Evolutionary conservation across 2,888 invertebrate species (phyloP).

Genomic region (Orchestes rusci): DNA sequence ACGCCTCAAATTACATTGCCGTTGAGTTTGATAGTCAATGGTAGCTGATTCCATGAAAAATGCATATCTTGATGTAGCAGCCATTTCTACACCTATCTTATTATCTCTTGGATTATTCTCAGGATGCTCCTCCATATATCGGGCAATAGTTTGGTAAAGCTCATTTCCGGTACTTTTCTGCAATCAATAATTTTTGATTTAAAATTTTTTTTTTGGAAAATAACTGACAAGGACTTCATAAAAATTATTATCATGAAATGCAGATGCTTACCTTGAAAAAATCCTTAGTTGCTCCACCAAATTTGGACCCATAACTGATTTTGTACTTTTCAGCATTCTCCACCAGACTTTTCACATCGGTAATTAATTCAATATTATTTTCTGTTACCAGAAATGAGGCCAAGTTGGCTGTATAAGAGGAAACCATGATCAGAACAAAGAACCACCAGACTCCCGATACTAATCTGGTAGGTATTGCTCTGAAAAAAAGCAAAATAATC

Average conservation of each 20-base stretch:
- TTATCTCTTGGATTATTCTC: constrained; percentile 38
- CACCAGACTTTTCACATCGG: constrained; percentile 76
- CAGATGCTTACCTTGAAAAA: constrained; percentile 74
- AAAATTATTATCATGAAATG: no score
- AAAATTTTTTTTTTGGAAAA: no score
- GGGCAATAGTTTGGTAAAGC: constrained; percentile 32
- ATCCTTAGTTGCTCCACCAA: constrained; percentile 75
- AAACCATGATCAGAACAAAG: constrained; percentile 79
- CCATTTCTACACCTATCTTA: constrained; percentile 30
- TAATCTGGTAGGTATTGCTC: constrained; percentile 82
- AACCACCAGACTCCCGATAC: constrained; percentile 89
- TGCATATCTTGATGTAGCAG: constrained; percentile 29
- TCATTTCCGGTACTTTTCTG: constrained; percentile 23
- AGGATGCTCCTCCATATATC: constrained; percentile 34
- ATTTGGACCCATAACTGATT: constrained; percentile 84
- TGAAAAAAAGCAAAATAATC: constrained; percentile 43
- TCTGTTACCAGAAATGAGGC: constrained; percentile 87
- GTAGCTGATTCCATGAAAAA: constrained; percentile 38
- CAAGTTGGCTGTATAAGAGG: constrained; percentile 85
- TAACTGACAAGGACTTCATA: no score
- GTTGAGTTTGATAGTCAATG: constrained; percentile 35
- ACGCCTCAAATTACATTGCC: constrained; percentile 32
- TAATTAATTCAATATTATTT: constrained; percentile 60
- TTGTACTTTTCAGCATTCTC: constrained; percentile 65
- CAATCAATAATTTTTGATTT: no score